Conservation (phyloP, 2,888 invertebrate genomes). For the Cephus spinipes region DNA sequence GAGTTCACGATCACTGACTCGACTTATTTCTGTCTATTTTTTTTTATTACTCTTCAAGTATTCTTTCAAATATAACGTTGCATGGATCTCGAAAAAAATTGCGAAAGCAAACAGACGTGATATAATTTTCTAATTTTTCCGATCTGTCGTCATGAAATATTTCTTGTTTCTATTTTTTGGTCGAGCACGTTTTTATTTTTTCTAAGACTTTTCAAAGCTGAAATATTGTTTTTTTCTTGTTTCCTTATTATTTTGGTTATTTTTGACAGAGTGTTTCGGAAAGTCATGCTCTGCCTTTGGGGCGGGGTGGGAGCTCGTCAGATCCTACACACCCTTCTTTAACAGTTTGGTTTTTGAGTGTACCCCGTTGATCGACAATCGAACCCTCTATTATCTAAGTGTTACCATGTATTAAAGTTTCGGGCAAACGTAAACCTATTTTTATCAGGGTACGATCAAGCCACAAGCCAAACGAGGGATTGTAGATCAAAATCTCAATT, state of each 20-base stretch:
- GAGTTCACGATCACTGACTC: not conserved
- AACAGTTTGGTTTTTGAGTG: not conserved
- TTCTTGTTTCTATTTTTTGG: not conserved
- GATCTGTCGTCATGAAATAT: not conserved
- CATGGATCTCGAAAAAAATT: not conserved
- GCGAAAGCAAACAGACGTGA: not conserved
- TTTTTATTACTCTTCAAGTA: not conserved
- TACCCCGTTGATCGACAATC: not conserved
- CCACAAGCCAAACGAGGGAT: slow-evolving; percentile 29
- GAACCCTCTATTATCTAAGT: not conserved
- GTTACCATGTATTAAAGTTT: not conserved
- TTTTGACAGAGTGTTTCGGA: not conserved
- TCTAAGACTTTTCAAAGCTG: not conserved
- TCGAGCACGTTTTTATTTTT: no score
- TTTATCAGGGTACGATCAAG: slow-evolving; percentile 16
- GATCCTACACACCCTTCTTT: not conserved
- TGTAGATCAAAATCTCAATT: slow-evolving; percentile 43
- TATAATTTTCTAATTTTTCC: not conserved
- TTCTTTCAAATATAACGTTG: not conserved
- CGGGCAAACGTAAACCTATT: not conserved
- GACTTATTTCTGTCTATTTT: not conserved
- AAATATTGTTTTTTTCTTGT: not conserved
- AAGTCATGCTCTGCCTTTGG: not conserved
- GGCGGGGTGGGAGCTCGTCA: not conserved
- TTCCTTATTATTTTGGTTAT: not conserved